Conservation (phyloP, 2,113 vertebrate genomes). For the Pteropus alecto region DNA sequence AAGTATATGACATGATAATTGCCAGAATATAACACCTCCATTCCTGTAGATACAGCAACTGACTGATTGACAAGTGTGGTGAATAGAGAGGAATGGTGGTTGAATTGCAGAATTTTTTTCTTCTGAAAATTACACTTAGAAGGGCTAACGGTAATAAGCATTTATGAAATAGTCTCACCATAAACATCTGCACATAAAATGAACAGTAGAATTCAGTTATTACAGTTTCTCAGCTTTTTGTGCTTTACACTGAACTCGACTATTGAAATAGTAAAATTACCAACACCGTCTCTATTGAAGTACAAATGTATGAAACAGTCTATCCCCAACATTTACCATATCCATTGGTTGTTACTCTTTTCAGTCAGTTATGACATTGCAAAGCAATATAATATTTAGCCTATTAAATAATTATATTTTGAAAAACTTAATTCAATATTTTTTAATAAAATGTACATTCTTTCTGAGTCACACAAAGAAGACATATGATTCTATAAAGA, state of each 20-base stretch:
- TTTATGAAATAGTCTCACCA: constrained; percentile 94
- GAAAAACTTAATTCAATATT: constrained; percentile 62
- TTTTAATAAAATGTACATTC: constrained; percentile 59
- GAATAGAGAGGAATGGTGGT: constrained; percentile 99
- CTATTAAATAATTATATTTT: constrained; percentile 75
- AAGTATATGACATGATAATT: constrained; percentile 99
- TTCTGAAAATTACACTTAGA: constrained; percentile 97
- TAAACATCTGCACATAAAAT: constrained; percentile 95
- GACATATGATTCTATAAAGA: constrained; percentile 57
- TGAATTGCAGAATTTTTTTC: constrained; percentile 94
- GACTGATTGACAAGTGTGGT: constrained; percentile 98
- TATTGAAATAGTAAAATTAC: constrained; percentile 84
- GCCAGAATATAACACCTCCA: constrained; percentile 99
- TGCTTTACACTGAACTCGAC: constrained; percentile 84
- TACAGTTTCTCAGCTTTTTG: constrained; percentile 86
- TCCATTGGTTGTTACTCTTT: constrained; percentile 66
- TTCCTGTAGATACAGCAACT: constrained; percentile 97
- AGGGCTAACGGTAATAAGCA: constrained; percentile 99
- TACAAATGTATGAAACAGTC: constrained; percentile 74
- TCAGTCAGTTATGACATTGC: constrained; percentile 64
- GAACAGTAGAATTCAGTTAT: constrained; percentile 88
- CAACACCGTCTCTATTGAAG: constrained; percentile 76
- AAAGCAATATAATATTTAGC: constrained; percentile 78
- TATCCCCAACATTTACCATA: constrained; percentile 74
- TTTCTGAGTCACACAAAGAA: constrained; percentile 39